A percentile compares a stretch with the other conserved stretches of the same genome.
Evolutionary conservation across 2,888 invertebrate genomes (phyloP).

Genomic region (Diplazon laetatorius): DNA sequence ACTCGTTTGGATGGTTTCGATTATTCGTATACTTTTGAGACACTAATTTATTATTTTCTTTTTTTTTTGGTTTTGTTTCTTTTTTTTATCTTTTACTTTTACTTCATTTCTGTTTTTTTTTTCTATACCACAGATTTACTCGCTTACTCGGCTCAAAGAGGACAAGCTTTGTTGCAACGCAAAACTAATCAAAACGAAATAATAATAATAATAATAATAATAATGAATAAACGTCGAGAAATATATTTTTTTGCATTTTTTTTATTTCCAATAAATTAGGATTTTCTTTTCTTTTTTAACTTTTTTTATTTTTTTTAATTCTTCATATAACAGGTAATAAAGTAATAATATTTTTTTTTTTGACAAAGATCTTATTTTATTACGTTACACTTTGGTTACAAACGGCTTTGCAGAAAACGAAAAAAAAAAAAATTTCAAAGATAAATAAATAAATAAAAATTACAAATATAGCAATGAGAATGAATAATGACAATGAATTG

Average conservation of each 20-base stretch:
- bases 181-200: too few species aligned
- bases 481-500: too few species aligned
- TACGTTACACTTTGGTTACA: too few species aligned
- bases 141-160: neutral
- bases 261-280: too few species aligned
- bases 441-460: constrained; percentile 12
- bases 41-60: constrained; percentile 32
- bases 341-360: neutral
- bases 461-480: neutral
- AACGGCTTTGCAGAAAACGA: neutral
- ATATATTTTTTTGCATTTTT: too few species aligned
- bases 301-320: neutral
- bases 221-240: neutral
- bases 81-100: too few species aligned
- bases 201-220: neutral
- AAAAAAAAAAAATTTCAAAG: neutral
- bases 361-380: neutral
- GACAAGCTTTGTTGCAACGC: neutral
- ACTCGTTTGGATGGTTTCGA: constrained; percentile 51
- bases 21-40: constrained; percentile 55
- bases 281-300: too few species aligned
- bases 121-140: neutral
- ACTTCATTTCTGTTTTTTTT: too few species aligned
- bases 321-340: neutral
- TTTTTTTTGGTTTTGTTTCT: too few species aligned